Base-by-base conservation (phyloP, 2,797 vertebrate genomes). In the Gephyroberyx darwinii region DNA sequence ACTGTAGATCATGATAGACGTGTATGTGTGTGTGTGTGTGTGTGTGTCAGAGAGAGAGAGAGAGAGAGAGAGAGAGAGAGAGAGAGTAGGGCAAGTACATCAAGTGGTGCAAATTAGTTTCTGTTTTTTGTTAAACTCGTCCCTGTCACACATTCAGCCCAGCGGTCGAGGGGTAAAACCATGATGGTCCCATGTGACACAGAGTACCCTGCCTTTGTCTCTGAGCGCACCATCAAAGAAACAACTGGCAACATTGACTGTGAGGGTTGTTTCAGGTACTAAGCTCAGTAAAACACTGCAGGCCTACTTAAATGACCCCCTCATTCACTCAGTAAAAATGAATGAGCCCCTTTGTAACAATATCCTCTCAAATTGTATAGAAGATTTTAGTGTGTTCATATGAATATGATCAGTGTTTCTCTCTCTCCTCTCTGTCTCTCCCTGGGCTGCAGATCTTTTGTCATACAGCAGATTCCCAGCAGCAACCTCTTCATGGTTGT, bases 401-500 rank as follows among this genome's bases (percentile, higher is more conserved):
- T 53, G 8, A 5, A 22, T 14, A 26, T 33, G 30, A 2, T 5
- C 13, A 37, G 16, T 70, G 4, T 51, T 5, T 65, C 33, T 52
- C 56, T 82, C 14, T 83, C 19, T 74, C 54, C 41, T 67, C 8
- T 71, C 4, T 53, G 26, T 65, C 33, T 58, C 22, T 26, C 10
- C 10, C 67, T 75, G 75, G 26, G 22, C 82, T 80, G 52, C 91
- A 99, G 97, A 79, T 98, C 97, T n/a, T 99, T 99, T 89, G 98
- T 99, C 84, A 99, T 99, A 76, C 98, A 99, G 89, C 98, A 99
- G 88, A 99, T 99, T 87, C 98, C 97, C 69, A 99, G 98, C 92
- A 99, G 97, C 93, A 99, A 99, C 86, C 95, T 99, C 61, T 99
- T 99, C 89, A 99, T 99, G 97, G 97, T 99, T 33, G 97, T 99